These are phyloP conservation scores for Pollenia angustigena DNA, from an alignment of 2,888 invertebrate species.

Conservation along the genomic window DNA sequence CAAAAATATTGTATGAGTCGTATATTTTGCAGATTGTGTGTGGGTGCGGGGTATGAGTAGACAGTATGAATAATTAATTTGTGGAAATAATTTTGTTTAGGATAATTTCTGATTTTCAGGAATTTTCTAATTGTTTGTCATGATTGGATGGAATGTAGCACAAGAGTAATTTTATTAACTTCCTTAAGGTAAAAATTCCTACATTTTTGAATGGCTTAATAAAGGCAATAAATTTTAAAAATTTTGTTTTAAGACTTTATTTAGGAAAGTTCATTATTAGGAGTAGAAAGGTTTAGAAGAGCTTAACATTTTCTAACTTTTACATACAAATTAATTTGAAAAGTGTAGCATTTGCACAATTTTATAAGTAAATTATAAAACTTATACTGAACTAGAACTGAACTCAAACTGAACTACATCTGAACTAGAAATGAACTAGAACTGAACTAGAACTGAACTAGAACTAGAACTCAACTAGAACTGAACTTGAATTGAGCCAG, in stretches of 20 bases:
- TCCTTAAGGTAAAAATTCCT: not conserved
- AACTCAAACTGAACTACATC: too few relatives aligned
- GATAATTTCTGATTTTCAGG: constrained; percentile 29
- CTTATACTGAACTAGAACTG: too few relatives aligned
- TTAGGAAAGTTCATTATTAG: not conserved
- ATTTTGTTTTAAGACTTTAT: not conserved
- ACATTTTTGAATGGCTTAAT: not conserved
- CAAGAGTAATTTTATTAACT: constrained; percentile 12
- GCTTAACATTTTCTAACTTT: too few relatives aligned
- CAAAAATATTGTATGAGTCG: constrained; percentile 2
- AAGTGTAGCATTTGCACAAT: too few relatives aligned
- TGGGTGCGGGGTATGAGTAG: too few relatives aligned
- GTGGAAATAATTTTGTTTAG: constrained; percentile 13
- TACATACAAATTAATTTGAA: too few relatives aligned
- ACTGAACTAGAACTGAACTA: too few relatives aligned
- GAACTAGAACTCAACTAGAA: too few relatives aligned
- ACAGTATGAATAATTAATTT: constrained; percentile 4
- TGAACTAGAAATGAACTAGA: too few relatives aligned
- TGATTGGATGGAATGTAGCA: constrained; percentile 1
- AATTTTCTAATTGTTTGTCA: constrained; percentile 13
- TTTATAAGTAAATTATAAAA: too few relatives aligned
- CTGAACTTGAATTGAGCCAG: too few relatives aligned
- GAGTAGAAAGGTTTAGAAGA: too few relatives aligned
- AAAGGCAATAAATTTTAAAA: constrained; percentile 8
- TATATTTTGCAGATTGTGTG: not conserved